Base-by-base conservation (phyloP, 2,888 invertebrate species). In the Brachynemurus nebulosus region DNA sequence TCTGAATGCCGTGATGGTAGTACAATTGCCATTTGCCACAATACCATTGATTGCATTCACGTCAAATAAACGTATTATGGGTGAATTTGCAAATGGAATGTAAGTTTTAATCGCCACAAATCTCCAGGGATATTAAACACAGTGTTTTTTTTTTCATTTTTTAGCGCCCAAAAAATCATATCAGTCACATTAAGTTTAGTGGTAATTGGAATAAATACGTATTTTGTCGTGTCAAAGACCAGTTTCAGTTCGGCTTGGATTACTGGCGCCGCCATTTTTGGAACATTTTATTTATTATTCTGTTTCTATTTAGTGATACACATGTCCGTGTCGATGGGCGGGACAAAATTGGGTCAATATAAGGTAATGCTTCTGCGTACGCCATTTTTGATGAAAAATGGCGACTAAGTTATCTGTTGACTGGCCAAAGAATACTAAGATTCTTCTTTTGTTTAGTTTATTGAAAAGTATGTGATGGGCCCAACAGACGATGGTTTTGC, bases 11-110 rank as follows among this genome's bases (percentile, higher is more conserved):
- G 72, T 90, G 9, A 88, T 89, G 86, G 80, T 84, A 51, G 65
- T 90, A 18, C 89, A 89, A 60, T 65, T 91, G 50, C 91, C 91
- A 1, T 91, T 91, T 60, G 91, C 91, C 1, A 76, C 84, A 3
- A 70, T 91, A 47, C 90, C 91, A 5, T 81, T 85, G 1, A 78
- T 91, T 45, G 86, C 89, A 0, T 89, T 91, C 58, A 89, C 90
- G 1, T 83, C 85, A 45, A 80, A 80, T 52, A 61, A 65, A 3
- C 67, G 73, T 37, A 79, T 91, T 37, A 91, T 91, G 90, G 84
- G 84, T 25, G 80, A 84, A 54, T 91, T 90, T 61, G 76, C 72
- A 23, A 89, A 86, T 63, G 84, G 85, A 66, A 53, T 76, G 84
- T 84, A 65, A 67, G 76, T 69, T 20, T 14, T n/a, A n/a, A n/a